Conservation (phyloP, 2,113 vertebrate genomes). For the Calidris pygmaea region DNA sequence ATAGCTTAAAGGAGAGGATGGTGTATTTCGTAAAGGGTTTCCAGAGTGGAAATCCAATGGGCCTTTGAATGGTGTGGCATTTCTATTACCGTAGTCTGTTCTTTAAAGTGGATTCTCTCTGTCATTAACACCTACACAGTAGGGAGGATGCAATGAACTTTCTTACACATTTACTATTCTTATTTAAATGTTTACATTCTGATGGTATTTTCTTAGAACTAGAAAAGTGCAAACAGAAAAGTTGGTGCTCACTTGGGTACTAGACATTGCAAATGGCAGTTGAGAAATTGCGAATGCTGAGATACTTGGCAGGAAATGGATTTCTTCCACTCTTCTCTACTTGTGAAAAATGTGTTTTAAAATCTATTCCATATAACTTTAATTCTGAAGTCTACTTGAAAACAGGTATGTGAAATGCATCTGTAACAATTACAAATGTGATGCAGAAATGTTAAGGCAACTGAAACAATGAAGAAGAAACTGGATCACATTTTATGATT, state of each 20-base stretch:
- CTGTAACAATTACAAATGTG: background rate
- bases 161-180: background rate
- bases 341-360: background rate
- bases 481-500: background rate
- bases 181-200: background rate
- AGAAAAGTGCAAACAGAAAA: background rate
- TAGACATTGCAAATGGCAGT: background rate
- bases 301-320: background rate
- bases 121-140: background rate
- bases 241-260: background rate
- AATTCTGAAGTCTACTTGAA: background rate
- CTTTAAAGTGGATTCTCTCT: background rate
- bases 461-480: background rate
- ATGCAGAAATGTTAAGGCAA: background rate
- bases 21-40: background rate
- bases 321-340: background rate
- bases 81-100: background rate
- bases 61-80: background rate
- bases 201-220: background rate
- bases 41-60: background rate
- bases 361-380: background rate
- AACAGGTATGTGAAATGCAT: background rate
- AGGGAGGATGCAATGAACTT: background rate
- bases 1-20: background rate
- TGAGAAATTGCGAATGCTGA: background rate